Conservation (phyloP, 2,113 vertebrate species). For the Grallaria varia region DNA sequence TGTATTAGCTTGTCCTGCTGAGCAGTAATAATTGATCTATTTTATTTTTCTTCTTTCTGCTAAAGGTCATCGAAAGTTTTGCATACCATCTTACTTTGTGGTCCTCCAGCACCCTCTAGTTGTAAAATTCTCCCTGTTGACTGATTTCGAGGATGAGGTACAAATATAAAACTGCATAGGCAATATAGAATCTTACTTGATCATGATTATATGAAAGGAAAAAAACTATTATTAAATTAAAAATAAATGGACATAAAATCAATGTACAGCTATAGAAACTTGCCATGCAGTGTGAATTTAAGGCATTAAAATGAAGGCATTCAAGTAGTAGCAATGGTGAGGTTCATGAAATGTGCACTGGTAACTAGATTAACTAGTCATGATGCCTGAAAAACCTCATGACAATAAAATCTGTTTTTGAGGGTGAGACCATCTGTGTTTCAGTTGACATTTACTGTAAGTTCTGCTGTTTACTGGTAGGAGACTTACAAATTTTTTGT, state of each 20-base stretch:
- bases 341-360: not conserved
- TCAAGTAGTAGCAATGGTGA: not conserved
- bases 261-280: not conserved
- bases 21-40: conserved; percentile 27
- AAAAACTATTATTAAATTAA: not conserved
- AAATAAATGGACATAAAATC: not conserved
- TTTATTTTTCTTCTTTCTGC: conserved; percentile 16
- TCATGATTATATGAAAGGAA: not conserved
- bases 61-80: conserved; percentile 6
- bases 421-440: conserved; percentile 5
- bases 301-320: not conserved
- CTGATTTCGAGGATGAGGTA: not conserved
- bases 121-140: conserved; percentile 22
- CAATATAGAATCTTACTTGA: not conserved
- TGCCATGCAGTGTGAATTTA: not conserved
- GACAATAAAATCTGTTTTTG: conserved; percentile 5
- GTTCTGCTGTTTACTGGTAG: not conserved
- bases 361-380: not conserved
- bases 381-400: not conserved
- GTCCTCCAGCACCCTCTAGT: conserved; percentile 64
- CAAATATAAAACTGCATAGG: not conserved
- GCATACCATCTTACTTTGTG: not conserved
- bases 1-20: not conserved
- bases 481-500: not conserved
- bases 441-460: conserved; percentile 24